Conservation (phyloP, 1,140 invertebrate species). For the Brachystomella parvula region DNA sequence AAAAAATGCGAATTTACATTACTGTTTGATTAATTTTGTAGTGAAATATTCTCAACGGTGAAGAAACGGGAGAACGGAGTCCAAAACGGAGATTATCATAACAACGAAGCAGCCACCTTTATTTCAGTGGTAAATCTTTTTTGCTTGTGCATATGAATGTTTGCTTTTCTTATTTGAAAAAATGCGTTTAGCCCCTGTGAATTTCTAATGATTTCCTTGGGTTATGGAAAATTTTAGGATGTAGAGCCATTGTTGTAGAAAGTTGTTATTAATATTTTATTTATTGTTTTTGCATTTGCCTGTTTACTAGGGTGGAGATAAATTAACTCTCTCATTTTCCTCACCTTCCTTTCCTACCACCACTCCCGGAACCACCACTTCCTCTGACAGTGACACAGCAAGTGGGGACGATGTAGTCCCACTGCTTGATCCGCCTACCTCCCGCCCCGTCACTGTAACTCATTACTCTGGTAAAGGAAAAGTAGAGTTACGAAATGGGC, state of each 20-base stretch:
- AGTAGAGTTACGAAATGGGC: constrained; percentile 40
- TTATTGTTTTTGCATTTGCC: constrained; percentile 6
- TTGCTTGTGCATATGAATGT: neutral
- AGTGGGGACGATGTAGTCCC: constrained; percentile 31
- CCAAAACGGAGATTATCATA: constrained; percentile 28
- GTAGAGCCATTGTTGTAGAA: neutral
- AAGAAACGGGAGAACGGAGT: constrained; percentile 36
- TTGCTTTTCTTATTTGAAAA: neutral
- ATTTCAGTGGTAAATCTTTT: constrained; percentile 61
- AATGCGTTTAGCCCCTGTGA: no score
- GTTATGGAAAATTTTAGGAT: no score
- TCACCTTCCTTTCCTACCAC: constrained; percentile 19
- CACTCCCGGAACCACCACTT: constrained; percentile 40
- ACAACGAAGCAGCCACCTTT: constrained; percentile 51
- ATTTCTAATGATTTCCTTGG: no score
- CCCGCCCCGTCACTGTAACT: constrained; percentile 48
- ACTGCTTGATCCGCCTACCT: constrained; percentile 34
- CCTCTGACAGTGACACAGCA: constrained; percentile 7
- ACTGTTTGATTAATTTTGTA: constrained; percentile 21
- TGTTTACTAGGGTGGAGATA: constrained; percentile 58
- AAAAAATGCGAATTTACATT: neutral
- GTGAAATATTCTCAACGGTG: constrained; percentile 34
- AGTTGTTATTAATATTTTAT: constrained; percentile 5
- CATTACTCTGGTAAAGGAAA: constrained; percentile 50
- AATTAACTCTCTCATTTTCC: constrained; percentile 56